Conservation (phyloP, 2,888 invertebrate species). For the Pseudococcus jackbeardsleyi region DNA sequence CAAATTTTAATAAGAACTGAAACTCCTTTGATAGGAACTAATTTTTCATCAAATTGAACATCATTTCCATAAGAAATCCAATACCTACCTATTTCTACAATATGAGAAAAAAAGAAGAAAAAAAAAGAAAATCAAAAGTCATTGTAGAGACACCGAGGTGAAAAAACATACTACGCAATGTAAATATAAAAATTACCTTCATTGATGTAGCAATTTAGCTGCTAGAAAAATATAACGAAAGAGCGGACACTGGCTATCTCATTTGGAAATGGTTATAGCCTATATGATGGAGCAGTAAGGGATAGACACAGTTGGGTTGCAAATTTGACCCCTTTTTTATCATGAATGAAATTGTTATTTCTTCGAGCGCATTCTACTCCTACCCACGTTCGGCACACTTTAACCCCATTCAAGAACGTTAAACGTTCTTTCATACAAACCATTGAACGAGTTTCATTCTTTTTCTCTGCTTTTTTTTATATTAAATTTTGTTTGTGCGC, state of each 20-base stretch:
- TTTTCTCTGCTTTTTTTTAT: background rate
- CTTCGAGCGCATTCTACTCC: background rate
- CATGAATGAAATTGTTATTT: conserved; percentile 51
- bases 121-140: background rate
- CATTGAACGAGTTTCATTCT: conserved; percentile 53
- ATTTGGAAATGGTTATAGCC: background rate
- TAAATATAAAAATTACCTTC: background rate
- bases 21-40: no score
- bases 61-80: no score
- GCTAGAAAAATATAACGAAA: background rate
- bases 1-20: no score
- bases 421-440: conserved; percentile 53
- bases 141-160: background rate
- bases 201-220: background rate
- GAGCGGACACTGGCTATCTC: background rate
- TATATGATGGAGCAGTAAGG: background rate
- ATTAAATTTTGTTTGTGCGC: conserved; percentile 15
- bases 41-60: no score
- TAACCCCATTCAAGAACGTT: conserved; percentile 7
- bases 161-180: background rate
- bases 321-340: conserved; percentile 56
- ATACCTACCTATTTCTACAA: no score
- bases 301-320: conserved; percentile 12
- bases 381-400: conserved; percentile 49
- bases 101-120: background rate